Evolutionary conservation across 1,140 invertebrate genomes (phyloP).

Genomic region (Cheumatopsyche charites): DNA sequence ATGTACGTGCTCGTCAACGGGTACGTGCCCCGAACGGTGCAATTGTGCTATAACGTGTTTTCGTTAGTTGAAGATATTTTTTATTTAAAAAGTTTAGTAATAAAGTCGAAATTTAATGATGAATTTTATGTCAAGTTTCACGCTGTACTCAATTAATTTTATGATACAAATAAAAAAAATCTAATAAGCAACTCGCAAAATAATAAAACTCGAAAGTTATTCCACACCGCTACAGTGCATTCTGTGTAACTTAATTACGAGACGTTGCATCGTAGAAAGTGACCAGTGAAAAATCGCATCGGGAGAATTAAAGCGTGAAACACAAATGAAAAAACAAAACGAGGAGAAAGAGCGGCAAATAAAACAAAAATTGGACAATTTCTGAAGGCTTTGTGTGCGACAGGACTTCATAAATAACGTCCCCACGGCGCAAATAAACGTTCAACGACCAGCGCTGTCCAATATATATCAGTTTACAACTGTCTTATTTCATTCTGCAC

Average conservation of each 20-base stretch:
- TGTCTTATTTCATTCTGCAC: not conserved
- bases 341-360: not conserved
- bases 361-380: constrained; percentile 18
- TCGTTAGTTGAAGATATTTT: too few relatives aligned
- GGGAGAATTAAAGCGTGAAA: too few relatives aligned
- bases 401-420: constrained; percentile 25
- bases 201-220: too few relatives aligned
- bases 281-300: not conserved
- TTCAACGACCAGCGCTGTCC: not conserved
- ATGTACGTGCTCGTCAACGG: not conserved
- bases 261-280: not conserved
- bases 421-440: not conserved
- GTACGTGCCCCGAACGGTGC: not conserved
- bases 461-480: not conserved
- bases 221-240: too few relatives aligned
- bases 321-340: constrained; percentile 2
- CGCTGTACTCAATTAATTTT: too few relatives aligned
- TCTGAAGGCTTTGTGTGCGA: constrained; percentile 17
- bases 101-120: too few relatives aligned
- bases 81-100: too few relatives aligned
- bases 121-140: too few relatives aligned
- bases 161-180: too few relatives aligned
- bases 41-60: too few relatives aligned
- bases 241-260: too few relatives aligned
- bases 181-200: too few relatives aligned